A percentile compares a stretch with the other conserved stretches of the same genome.
Evolutionary conservation across 2,888 invertebrate genomes (phyloP).

Genomic region (Notodromas monacha): DNA sequence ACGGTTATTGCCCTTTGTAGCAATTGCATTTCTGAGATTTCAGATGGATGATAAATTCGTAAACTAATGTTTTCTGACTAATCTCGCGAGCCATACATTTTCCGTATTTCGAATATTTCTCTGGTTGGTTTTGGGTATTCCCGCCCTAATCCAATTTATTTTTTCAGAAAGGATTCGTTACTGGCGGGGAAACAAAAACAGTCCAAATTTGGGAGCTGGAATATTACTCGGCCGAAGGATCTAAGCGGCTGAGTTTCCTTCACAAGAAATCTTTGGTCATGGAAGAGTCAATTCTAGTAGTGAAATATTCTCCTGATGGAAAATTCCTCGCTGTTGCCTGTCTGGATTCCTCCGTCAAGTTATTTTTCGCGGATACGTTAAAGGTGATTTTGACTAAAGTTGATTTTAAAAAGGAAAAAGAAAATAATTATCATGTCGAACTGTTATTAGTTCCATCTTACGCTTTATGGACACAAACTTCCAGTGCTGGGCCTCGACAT

Average conservation of each 20-base stretch:
- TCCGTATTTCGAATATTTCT: no score
- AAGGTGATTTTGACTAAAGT: constrained; percentile 42
- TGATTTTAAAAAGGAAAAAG: no score
- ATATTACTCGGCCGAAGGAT: constrained; percentile 26
- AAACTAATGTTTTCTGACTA: no score
- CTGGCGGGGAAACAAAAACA: constrained; percentile 57
- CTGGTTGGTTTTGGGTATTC: no score
- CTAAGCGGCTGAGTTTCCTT: constrained; percentile 33
- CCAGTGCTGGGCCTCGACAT: constrained; percentile 80
- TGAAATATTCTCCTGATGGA: constrained; percentile 47
- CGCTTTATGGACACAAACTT: constrained; percentile 78
- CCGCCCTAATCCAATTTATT: constrained; percentile 10
- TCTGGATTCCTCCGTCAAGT: constrained; percentile 69
- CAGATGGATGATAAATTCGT: no score
- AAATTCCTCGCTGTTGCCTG: constrained; percentile 62
- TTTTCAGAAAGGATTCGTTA: constrained; percentile 35
- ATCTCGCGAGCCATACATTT: no score
- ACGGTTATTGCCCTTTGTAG: no score
- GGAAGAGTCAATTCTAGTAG: constrained; percentile 52
- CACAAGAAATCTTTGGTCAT: constrained; percentile 50
- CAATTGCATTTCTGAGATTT: no score
- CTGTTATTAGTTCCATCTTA: constrained; percentile 62
- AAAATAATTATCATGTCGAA: no score
- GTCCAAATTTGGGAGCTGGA: constrained; percentile 85
- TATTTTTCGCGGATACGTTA: constrained; percentile 71